Conservation (phyloP, 2,888 invertebrate species). For the Cantharis nigra region DNA sequence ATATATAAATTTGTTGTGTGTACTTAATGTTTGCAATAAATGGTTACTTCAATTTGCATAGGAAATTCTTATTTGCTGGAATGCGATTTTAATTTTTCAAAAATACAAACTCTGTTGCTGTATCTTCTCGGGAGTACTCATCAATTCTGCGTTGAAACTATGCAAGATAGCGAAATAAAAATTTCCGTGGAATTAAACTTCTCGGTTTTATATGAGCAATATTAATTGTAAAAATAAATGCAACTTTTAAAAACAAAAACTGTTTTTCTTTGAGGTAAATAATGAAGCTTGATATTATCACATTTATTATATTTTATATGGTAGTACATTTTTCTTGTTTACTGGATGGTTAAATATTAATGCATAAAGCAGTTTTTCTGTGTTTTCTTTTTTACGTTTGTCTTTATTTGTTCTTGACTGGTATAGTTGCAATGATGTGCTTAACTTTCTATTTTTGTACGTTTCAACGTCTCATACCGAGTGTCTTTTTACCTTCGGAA, state of each 20-base stretch:
- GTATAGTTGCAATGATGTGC: neutral
- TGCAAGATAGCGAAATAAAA: neutral
- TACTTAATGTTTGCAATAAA: neutral
- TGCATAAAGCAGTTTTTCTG: neutral
- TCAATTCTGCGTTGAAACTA: neutral
- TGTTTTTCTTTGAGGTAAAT: neutral
- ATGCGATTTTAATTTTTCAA: neutral
- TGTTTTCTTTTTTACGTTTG: neutral
- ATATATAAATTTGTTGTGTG: neutral
- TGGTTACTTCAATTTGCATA: neutral
- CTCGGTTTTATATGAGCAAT: neutral
- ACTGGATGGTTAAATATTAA: constrained; percentile 11
- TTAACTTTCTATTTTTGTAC: neutral
- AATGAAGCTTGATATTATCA: constrained; percentile 1
- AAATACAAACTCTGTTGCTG: neutral
- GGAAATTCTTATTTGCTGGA: neutral
- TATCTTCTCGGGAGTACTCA: neutral
- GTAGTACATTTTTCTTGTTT: constrained; percentile 14
- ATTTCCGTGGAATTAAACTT: neutral
- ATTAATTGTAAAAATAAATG: neutral
- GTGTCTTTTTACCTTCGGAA: too few species aligned
- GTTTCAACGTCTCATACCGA: neutral
- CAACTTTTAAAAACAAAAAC: neutral
- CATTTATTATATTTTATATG: neutral
- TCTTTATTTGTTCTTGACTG: constrained; percentile 1